Conservation (phyloP, 2,888 invertebrate genomes). For the Drosophila nr. perissopoda region DNA sequence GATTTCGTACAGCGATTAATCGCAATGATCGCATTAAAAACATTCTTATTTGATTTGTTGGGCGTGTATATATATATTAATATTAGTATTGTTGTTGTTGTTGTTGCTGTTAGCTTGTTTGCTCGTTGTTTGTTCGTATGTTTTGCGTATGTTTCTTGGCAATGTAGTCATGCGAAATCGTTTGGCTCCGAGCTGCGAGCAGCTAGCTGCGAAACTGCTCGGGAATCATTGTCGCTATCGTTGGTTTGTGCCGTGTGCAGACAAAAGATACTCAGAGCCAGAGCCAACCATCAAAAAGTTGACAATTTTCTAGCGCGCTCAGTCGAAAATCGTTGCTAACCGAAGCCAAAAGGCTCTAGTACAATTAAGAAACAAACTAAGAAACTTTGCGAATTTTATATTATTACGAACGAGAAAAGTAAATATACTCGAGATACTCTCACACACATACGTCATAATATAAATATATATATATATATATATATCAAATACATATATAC, state of each 20-base stretch:
- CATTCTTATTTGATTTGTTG: conserved; percentile 4
- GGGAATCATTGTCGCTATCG: conserved; percentile 52
- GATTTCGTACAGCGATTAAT: conserved; percentile 3
- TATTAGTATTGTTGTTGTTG: conserved; percentile 42
- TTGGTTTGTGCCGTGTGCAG: conserved; percentile 73
- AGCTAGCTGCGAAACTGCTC: not conserved
- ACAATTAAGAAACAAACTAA: conserved; percentile 62
- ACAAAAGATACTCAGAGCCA: conserved; percentile 48
- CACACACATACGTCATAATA: conserved; percentile 17
- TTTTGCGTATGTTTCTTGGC: conserved; percentile 23
- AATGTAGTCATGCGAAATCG: conserved; percentile 72
- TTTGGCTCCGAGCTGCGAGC: conserved; percentile 19
- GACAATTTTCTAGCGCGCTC: conserved; percentile 73
- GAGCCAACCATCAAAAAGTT: conserved; percentile 51
- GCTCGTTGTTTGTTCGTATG: conserved; percentile 1
- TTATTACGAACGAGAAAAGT: conserved; percentile 80
- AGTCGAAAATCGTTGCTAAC: conserved; percentile 81
- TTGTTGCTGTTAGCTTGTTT: conserved; percentile 28
- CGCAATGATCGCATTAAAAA: conserved; percentile 11
- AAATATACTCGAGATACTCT: conserved; percentile 50
- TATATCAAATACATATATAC: conserved; percentile 3
- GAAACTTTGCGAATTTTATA: conserved; percentile 59
- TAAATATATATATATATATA: conserved; percentile 4
- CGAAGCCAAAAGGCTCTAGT: conserved; percentile 78
- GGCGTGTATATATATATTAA: conserved; percentile 10